Base-by-base conservation (phyloP, 2,113 vertebrate species). In the Rhinopomastus cyanomelas region DNA sequence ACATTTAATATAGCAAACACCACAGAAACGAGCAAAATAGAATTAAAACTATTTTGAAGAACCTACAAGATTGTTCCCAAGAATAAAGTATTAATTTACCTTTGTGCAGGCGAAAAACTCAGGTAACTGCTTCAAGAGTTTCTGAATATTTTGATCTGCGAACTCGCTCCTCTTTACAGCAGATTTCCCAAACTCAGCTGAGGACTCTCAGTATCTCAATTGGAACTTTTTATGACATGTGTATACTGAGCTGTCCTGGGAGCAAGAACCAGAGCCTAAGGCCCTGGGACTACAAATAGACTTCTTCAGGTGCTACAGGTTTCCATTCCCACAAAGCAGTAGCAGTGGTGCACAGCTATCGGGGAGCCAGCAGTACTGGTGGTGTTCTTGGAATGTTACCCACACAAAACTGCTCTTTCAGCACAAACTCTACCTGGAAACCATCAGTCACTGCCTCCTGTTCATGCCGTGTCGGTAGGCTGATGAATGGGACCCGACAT, bases 351-450 rank as follows among this genome's bases (percentile, higher is more conserved):
- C 30, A 69, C 55, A 32, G 21, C 15, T 44, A 87, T 52, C 15
- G 16, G 20, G 12, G 12, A 69, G 36, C 48, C 12, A 61, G 25
- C 36, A 81, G 20, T 4, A 46, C 8, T 71, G 72, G 46, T 11
- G 30, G 12, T 11, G 57, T 57, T 78, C 66, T 39, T 65, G 60
- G 59, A 78, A 25, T 10, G 36, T 21, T 9, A 18, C n/a, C n/a
- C n/a, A 12, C 8, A 71, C 11, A 57, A 21, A 74, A 42, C 20
- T 51, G 22, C 4, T 52, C 27, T 55, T 49, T 36, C 17, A 57
- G 42, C 25, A 29, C 52, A 36, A 21, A 91, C 87, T 42, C 42
- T 98, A 98, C 98, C 98, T 98, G 97, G 93, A 98, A 98, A 42
- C 87, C 34, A 7, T 96, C 95, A 1, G 92, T 39, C 74, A 92